Conservation (phyloP, 2,888 invertebrate genomes). For the Callyntrura sp. region DNA sequence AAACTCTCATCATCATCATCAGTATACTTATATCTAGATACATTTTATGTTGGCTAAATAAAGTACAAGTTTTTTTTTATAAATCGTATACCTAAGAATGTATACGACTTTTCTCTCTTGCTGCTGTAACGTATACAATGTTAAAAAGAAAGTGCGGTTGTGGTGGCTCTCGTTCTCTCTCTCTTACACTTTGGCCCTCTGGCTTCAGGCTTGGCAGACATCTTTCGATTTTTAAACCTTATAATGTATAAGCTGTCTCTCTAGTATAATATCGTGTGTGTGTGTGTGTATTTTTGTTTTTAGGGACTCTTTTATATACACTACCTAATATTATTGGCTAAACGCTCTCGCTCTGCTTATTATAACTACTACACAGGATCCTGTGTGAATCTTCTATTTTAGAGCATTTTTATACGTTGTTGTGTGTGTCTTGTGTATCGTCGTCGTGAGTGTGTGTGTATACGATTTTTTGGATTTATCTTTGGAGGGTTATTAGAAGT, state of each 20-base stretch:
- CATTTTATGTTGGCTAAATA: background rate
- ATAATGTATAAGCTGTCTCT: slow-evolving; percentile 5
- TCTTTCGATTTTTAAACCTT: slow-evolving; percentile 80
- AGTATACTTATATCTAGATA: background rate
- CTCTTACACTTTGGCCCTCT: slow-evolving; percentile 73
- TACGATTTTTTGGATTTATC: background rate
- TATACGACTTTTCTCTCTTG: slow-evolving; percentile 39
- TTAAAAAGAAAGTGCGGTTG: slow-evolving; percentile 70
- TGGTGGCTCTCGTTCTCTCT: slow-evolving; percentile 45
- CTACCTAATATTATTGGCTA: slow-evolving; percentile 61
- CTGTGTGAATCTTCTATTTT: slow-evolving; percentile 29
- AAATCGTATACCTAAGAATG: background rate
- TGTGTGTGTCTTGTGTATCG: background rate
- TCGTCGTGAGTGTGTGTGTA: slow-evolving; percentile 14
- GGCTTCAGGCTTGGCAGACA: slow-evolving; percentile 83
- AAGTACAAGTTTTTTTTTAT: background rate
- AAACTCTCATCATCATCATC: background rate
- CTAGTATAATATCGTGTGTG: background rate
- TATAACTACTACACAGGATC: background rate
- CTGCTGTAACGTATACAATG: slow-evolving; percentile 3
- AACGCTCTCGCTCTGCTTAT: slow-evolving; percentile 27
- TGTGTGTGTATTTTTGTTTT: background rate
- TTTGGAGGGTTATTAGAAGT: slow-evolving; percentile 31
- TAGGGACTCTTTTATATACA: slow-evolving; percentile 7
- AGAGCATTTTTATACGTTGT: slow-evolving; percentile 8